Evolutionary conservation across 2,113 vertebrate species (phyloP).

Genomic region (Elephantulus edwardii): DNA sequence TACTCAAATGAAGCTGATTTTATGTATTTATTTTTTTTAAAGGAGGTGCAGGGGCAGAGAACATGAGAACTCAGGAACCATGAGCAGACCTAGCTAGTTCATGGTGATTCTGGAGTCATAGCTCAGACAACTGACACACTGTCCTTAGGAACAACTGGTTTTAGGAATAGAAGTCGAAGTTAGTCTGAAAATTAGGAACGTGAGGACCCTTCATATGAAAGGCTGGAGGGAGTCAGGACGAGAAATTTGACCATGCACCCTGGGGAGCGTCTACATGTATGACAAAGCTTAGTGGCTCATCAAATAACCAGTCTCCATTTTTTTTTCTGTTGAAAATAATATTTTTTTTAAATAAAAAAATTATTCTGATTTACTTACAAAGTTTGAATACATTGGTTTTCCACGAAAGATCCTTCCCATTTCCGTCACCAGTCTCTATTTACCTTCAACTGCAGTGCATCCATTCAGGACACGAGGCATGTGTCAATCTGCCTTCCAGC

Average conservation of each 20-base stretch:
- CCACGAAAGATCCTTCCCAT: too few species aligned
- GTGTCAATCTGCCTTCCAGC: neutral
- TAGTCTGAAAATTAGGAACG: constrained; percentile 1
- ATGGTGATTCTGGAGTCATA: neutral
- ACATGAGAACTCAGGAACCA: neutral
- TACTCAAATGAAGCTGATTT: neutral
- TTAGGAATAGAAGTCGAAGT: neutral
- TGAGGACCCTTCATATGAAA: neutral
- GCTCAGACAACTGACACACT: neutral
- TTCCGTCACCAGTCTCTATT: neutral
- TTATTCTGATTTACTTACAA: too few species aligned
- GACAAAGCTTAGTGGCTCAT: neutral
- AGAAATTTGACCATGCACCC: neutral
- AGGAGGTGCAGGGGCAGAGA: neutral
- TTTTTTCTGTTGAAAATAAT: too few species aligned
- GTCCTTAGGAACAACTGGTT: neutral
- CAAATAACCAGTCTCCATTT: neutral
- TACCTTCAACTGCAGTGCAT: neutral
- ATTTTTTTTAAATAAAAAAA: too few species aligned
- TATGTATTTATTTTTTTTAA: neutral
- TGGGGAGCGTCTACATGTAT: neutral
- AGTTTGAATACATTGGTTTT: too few species aligned
- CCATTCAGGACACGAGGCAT: neutral
- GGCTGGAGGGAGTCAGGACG: neutral
- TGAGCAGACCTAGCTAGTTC: neutral